Percentiles rank a stretch among this genome's conserved stretches.
Conservation (phyloP, 2,888 invertebrate species). For the Diarsia rubi region DNA sequence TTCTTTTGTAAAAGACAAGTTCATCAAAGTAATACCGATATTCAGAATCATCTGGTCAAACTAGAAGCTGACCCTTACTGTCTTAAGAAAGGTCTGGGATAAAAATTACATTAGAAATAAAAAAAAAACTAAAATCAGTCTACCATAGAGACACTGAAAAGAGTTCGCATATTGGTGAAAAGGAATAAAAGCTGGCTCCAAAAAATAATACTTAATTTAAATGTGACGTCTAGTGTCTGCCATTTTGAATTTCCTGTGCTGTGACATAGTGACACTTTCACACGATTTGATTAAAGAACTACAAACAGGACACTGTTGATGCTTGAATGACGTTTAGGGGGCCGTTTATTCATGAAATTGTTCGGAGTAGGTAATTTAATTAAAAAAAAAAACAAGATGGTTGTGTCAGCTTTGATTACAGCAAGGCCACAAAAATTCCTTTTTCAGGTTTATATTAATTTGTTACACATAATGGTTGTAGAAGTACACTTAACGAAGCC, state of each 20-base stretch:
- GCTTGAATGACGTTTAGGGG: neutral
- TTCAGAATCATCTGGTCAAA: slow-evolving; percentile 22
- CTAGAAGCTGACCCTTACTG: slow-evolving; percentile 12
- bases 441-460: neutral
- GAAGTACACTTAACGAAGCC: no score
- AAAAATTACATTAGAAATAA: neutral
- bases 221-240: slow-evolving; percentile 10
- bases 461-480: no score
- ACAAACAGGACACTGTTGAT: neutral
- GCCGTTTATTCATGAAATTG: neutral
- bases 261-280: neutral
- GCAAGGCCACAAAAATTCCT: neutral
- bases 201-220: slow-evolving; percentile 14
- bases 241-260: slow-evolving; percentile 42
- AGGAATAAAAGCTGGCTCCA: neutral
- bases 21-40: slow-evolving; percentile 7
- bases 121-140: neutral
- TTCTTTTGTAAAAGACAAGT: slow-evolving; percentile 12
- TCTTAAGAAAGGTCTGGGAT: slow-evolving; percentile 3
- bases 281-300: neutral
- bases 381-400: neutral
- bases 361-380: neutral
- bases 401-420: neutral
- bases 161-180: neutral
- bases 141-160: neutral